phyloP scores from a whole-genome alignment of 2,113 vertebrate genomes.

The Micronycteris hirsuta region DNA sequence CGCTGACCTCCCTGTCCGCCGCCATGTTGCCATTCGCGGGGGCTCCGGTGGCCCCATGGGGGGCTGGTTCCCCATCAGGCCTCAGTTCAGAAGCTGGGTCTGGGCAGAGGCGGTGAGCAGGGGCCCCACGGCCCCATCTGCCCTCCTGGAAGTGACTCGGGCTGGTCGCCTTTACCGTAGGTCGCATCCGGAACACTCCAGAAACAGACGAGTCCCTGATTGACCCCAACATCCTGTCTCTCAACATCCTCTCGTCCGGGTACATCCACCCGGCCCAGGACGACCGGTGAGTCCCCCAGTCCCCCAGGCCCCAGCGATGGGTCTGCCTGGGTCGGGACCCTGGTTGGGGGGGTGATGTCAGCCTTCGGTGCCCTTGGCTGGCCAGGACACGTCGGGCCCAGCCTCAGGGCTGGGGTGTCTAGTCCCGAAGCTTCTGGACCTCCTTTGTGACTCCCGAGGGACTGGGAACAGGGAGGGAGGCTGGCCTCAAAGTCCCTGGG shows the following conservation, averaged over 20 bases:
- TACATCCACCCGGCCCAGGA: conserved; percentile 91
- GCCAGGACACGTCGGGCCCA: accelerated
- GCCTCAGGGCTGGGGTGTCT: accelerated
- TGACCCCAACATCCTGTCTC: conserved; percentile 95
- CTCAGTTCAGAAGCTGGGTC: accelerated
- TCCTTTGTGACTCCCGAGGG: not conserved
- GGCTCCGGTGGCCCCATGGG: accelerated
- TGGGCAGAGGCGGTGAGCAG: not conserved
- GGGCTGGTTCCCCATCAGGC: not conserved
- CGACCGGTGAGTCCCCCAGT: conserved; percentile 86
- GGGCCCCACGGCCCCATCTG: accelerated
- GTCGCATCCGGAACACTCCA: conserved; percentile 93
- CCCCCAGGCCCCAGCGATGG: not conserved
- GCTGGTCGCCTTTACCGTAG: conserved; percentile 68
- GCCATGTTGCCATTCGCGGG: accelerated
- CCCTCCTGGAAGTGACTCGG: accelerated
- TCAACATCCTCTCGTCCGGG: conserved; percentile 93
- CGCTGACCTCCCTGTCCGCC: not conserved
- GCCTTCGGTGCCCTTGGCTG: not conserved
- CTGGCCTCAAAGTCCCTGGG: not conserved
- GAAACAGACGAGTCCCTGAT: conserved; percentile 94
- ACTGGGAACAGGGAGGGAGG: not conserved
- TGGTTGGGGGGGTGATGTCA: not conserved
- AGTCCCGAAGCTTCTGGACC: not conserved
- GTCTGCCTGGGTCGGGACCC: not conserved